phyloP scores from a whole-genome alignment of 2,113 vertebrate genomes.

The Oncorhynchus mykiss region DNA sequence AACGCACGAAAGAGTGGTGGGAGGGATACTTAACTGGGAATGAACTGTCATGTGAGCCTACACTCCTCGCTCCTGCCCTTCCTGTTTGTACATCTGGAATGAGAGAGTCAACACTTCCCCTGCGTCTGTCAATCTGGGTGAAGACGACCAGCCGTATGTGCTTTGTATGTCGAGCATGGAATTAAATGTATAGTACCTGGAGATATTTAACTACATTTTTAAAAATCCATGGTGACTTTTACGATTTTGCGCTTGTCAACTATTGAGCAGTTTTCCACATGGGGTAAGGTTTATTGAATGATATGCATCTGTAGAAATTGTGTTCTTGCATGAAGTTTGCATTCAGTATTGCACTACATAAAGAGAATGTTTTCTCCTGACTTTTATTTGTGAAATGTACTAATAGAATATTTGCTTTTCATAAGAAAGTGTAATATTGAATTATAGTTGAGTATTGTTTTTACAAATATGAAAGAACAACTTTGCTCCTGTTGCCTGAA shows the following conservation, averaged over 20 bases:
- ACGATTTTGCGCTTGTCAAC: neutral
- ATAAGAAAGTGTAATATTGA: too few species aligned
- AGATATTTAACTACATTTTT: neutral
- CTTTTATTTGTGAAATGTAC: too few species aligned
- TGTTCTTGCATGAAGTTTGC: neutral
- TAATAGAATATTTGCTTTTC: too few species aligned
- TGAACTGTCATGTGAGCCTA: constrained; percentile 43
- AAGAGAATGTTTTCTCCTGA: too few species aligned
- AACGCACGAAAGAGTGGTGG: neutral
- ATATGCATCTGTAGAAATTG: too few species aligned
- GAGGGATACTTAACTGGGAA: constrained; percentile 41
- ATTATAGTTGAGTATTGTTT: neutral
- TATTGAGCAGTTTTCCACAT: neutral
- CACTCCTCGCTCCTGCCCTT: constrained; percentile 8
- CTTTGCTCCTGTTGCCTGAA: neutral
- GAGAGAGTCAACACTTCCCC: constrained; percentile 1
- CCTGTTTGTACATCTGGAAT: constrained; percentile 19
- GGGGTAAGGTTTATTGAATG: constrained; percentile 50
- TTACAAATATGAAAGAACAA: neutral
- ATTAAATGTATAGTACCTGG: neutral
- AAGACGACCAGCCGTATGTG: constrained; percentile 19
- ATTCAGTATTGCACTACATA: too few species aligned
- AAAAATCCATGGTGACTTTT: neutral
- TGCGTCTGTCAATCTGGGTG: constrained; percentile 15
- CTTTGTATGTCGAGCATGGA: neutral